Percentiles rank a stretch among this genome's conserved stretches.
These are phyloP conservation scores for Hymenopus coronatus DNA, from an alignment of 2,888 invertebrate genomes.

Conservation along the genomic window DNA sequence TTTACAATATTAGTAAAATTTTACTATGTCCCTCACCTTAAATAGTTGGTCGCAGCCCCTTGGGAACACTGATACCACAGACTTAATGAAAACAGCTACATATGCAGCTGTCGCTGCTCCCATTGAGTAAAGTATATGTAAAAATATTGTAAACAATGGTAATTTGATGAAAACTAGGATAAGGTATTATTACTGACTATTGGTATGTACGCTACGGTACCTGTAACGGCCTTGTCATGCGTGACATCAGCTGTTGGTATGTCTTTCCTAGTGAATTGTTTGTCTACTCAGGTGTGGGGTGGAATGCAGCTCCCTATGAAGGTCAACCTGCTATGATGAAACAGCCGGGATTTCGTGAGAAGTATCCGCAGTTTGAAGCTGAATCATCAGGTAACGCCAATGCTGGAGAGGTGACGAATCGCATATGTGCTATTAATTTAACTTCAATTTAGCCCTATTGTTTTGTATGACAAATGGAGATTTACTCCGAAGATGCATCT, in stretches of 20 bases:
- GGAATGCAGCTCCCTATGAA: constrained; percentile 11
- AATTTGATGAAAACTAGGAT: not conserved
- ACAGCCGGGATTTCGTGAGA: not conserved
- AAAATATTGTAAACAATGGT: not conserved
- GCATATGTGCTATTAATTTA: no score
- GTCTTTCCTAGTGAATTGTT: constrained; percentile 11
- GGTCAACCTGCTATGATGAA: constrained; percentile 1
- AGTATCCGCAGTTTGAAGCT: not conserved
- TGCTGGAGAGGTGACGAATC: not conserved
- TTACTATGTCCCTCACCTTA: no score
- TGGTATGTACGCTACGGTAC: not conserved
- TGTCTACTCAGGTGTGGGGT: constrained; percentile 9
- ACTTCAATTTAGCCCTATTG: no score
- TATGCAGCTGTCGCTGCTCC: no score
- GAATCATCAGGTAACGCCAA: not conserved
- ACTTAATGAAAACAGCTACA: no score
- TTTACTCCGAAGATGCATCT: no score
- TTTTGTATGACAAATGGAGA: no score
- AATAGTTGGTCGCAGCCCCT: no score
- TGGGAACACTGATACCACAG: no score
- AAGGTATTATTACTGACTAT: not conserved
- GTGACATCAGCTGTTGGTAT: not conserved
- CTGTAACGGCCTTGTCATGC: not conserved
- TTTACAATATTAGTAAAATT: no score
- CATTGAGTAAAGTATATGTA: no score